Percentiles rank a stretch among this genome's conserved stretches.
Evolutionary conservation across 2,888 invertebrate genomes (phyloP).

Genomic region (Nephrotoma flavescens): DNA sequence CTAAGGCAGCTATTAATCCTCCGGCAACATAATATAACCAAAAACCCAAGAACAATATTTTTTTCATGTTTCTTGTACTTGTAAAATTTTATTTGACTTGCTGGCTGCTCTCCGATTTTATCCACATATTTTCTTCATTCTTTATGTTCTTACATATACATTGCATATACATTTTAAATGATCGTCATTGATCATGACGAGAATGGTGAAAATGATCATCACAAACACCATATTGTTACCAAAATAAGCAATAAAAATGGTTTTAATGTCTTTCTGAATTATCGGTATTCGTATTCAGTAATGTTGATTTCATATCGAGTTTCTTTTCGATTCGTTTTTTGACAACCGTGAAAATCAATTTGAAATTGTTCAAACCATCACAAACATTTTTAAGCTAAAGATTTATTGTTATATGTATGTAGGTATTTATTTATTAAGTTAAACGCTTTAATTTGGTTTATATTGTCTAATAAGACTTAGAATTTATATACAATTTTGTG

Average conservation of each 20-base stretch:
- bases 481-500: background rate
- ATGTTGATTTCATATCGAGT: background rate
- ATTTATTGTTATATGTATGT: background rate
- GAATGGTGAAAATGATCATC: background rate
- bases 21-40: background rate
- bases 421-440: background rate
- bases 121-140: background rate
- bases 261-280: background rate
- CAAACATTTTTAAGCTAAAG: background rate
- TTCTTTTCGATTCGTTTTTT: background rate
- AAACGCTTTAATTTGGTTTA: background rate
- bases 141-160: background rate
- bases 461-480: background rate
- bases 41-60: background rate
- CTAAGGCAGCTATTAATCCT: constrained; percentile 3
- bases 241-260: background rate
- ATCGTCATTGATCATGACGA: background rate
- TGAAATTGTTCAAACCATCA: background rate
- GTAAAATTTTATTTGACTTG: background rate
- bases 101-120: background rate
- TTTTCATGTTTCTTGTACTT: constrained; percentile 1
- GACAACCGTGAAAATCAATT: background rate
- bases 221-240: background rate
- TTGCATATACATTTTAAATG: background rate
- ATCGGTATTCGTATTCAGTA: background rate